phyloP scores from a whole-genome alignment of 92 coral and sea anemone species.

The Blastomussa wellsi region DNA sequence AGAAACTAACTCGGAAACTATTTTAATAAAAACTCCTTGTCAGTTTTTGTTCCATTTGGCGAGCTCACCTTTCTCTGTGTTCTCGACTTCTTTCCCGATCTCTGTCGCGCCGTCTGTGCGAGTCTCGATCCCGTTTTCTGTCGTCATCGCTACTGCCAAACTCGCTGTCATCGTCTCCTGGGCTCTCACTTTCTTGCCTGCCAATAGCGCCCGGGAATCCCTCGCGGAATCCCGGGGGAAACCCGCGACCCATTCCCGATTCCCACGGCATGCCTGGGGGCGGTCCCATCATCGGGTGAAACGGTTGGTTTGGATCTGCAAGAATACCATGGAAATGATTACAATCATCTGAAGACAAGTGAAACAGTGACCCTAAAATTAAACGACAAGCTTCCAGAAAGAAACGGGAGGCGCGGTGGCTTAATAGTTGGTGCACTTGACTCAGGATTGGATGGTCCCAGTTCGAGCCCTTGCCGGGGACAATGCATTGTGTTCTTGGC shows the following conservation, averaged over 20 bases:
- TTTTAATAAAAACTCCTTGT: too few relatives aligned
- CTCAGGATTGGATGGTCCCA: too few relatives aligned
- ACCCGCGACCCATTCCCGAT: conserved; percentile 82
- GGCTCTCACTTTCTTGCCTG: conserved; percentile 87
- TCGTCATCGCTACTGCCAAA: conserved; percentile 94
- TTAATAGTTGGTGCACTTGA: too few relatives aligned
- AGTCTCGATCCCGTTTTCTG: conserved; percentile 82
- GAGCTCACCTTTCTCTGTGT: conserved; percentile 77
- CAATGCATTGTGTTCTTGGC: too few relatives aligned
- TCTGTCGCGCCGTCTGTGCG: conserved; percentile 88
- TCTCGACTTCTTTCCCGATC: conserved; percentile 90
- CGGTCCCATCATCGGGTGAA: conserved; percentile 84
- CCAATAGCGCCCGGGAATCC: conserved; percentile 74
- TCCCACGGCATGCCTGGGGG: conserved; percentile 95
- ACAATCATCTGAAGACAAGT: not conserved
- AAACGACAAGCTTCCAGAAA: not conserved
- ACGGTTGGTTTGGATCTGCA: conserved; percentile 78
- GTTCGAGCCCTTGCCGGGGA: too few relatives aligned
- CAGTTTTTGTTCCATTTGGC: too few relatives aligned
- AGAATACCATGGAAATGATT: conserved; percentile 5
- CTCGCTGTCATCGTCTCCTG: conserved; percentile 95
- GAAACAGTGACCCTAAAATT: not conserved
- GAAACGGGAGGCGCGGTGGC: too few relatives aligned
- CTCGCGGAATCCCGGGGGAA: conserved; percentile 86
- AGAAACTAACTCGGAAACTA: too few relatives aligned